These are phyloP conservation scores for Ciconia maguari DNA, from an alignment of 2,113 vertebrate genomes.

Conservation along the genomic window DNA sequence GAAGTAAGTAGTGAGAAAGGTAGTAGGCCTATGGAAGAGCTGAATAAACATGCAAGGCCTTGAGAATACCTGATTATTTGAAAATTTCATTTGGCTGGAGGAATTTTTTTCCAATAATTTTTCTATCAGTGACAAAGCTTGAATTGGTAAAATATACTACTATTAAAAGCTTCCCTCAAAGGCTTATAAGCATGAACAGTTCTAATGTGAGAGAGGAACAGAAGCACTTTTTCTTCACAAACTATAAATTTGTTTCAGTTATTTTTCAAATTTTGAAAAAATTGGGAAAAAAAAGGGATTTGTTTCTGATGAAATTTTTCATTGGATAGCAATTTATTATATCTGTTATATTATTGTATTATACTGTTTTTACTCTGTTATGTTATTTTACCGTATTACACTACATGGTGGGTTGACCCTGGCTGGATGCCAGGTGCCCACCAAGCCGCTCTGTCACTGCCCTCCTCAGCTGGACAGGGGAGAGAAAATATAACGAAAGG, in stretches of 20 bases:
- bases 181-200: neutral
- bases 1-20: neutral
- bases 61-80: neutral
- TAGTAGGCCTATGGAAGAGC: neutral
- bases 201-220: neutral
- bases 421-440: neutral
- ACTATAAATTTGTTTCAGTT: neutral
- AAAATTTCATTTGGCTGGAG: neutral
- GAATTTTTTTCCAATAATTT: neutral
- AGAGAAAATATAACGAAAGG: neutral
- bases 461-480: neutral
- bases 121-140: neutral
- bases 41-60: neutral
- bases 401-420: neutral
- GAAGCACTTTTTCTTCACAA: neutral
- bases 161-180: neutral
- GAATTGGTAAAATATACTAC: neutral
- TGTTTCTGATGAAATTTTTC: neutral
- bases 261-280: neutral
- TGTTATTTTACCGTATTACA: neutral
- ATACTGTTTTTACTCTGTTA: neutral
- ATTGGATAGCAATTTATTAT: neutral
- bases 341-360: neutral
- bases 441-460: neutral
- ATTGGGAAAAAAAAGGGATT: rapidly evolving